Conservation (phyloP, 2,888 invertebrate genomes). For the Oscheius myriophilus region DNA sequence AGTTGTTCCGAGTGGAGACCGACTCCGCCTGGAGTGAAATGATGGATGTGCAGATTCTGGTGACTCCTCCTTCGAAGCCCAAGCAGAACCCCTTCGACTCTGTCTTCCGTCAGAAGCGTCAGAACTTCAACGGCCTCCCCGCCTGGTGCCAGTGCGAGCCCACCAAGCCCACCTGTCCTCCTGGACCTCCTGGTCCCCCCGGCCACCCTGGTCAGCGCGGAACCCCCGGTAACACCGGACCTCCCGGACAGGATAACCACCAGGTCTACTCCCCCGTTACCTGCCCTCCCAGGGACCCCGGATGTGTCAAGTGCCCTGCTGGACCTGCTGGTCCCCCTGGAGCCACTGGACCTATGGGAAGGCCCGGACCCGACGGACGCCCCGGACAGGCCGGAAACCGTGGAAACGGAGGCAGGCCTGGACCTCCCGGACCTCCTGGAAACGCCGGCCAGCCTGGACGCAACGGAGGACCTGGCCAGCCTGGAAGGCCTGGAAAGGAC, state of each 20-base stretch:
- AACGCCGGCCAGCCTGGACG: constrained; percentile 55
- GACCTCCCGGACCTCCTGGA: constrained; percentile 55
- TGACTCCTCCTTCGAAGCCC: constrained; percentile 65
- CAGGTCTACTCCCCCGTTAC: constrained; percentile 49
- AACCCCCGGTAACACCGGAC: constrained; percentile 52
- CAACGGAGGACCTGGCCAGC: constrained; percentile 46
- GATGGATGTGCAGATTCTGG: constrained; percentile 65
- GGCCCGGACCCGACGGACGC: constrained; percentile 57
- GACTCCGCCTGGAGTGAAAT: constrained; percentile 66
- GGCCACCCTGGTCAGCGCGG: constrained; percentile 52
- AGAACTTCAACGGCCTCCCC: constrained; percentile 58
- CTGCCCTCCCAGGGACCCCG: constrained; percentile 44
- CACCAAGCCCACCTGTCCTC: constrained; percentile 57
- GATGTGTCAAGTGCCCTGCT: constrained; percentile 60
- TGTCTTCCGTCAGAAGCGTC: constrained; percentile 66
- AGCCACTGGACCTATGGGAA: constrained; percentile 52
- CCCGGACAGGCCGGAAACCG: constrained; percentile 55
- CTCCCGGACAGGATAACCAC: constrained; percentile 51
- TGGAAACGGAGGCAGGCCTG: constrained; percentile 53
- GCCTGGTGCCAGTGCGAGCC: constrained; percentile 67
- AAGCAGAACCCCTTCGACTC: constrained; percentile 56
- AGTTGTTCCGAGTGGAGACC: constrained; percentile 66
- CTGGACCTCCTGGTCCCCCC: constrained; percentile 57
- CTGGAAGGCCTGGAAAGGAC: constrained; percentile 53
- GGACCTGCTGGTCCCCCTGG: constrained; percentile 61